Base-by-base conservation (phyloP, 2,888 invertebrate species). In the Andrena dorsata region DNA sequence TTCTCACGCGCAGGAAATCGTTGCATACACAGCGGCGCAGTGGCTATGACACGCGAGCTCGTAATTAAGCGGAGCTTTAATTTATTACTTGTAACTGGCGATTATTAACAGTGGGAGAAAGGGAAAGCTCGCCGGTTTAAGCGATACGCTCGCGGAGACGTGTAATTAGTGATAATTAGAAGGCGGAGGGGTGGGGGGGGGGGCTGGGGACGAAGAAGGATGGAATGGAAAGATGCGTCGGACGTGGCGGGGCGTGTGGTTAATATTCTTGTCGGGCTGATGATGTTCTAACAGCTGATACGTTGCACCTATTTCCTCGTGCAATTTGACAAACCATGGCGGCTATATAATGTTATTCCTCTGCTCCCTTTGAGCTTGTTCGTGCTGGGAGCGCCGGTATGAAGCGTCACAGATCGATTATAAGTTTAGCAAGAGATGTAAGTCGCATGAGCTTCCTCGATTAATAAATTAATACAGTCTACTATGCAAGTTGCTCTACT, bases 61-160 rank as follows among this genome's bases (percentile, higher is more conserved):
- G 89, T 89, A 88, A 88, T 88, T 87, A 88, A 87, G 88, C 81
- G 74, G 71, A 69, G 76, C 84, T 84, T 81, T 89, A 89, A 88
- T 88, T 88, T 85, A 89, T 89, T 80, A 81, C 89, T 78, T 76
- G 87, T 85, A 86, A 85, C 85, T 73, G 83, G 63, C 70, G 87
- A 86, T 86, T 87, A 85, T 86, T 86, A 86, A 82, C 73, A 61
- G 41, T 51, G 63, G 49, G 49, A 65, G 71, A 69, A 64, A 79
- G 68, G 49, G 78, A 75, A 75, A 71, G 65, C 63, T 51, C 35
- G 51, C 10, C 10, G 64, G 30, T 78, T 63, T 71, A 41, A 56
- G 69, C 72, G 68, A 41, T 35, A 63, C 66, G 58, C 47, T 26
- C 63, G 58, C 63, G 56, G 68, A 72, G 83, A 74, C 77, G 78